Conservation (phyloP, 2,113 vertebrate genomes). For the Grallaria varia region DNA sequence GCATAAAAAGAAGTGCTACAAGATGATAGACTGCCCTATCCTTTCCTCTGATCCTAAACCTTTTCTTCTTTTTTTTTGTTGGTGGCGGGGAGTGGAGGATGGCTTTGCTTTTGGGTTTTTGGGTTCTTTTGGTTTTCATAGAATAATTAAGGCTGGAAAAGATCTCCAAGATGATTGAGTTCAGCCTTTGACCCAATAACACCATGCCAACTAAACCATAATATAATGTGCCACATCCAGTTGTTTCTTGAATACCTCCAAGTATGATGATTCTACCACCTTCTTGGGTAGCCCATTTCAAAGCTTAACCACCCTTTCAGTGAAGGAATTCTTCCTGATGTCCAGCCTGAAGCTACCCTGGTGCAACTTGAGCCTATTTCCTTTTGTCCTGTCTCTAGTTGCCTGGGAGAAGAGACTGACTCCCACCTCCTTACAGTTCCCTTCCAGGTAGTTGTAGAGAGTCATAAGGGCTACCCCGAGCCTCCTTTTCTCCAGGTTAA, state of each 20-base stretch:
- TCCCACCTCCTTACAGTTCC: background rate
- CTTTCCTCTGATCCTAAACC: background rate
- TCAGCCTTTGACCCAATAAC: background rate
- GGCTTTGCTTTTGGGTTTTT: background rate
- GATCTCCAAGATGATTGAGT: accelerated
- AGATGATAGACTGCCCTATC: background rate
- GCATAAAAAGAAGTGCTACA: background rate
- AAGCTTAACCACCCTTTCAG: background rate
- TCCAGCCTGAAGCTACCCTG: background rate
- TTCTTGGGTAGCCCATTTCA: background rate
- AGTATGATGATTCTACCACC: background rate
- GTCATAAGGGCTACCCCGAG: background rate
- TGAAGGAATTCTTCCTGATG: background rate
- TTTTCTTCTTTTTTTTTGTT: background rate
- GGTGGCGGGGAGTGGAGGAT: accelerated
- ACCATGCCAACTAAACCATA: background rate
- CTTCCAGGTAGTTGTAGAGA: background rate
- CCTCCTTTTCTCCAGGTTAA: background rate
- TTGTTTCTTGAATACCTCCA: background rate
- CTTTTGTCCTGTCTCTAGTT: background rate
- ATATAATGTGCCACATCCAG: background rate
- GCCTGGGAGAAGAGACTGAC: background rate
- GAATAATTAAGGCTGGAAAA: background rate
- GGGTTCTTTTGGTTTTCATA: background rate
- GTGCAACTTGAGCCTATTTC: background rate